phyloP scores from a whole-genome alignment of 1,140 invertebrate genomes.

The Asbolus verrucosus region DNA sequence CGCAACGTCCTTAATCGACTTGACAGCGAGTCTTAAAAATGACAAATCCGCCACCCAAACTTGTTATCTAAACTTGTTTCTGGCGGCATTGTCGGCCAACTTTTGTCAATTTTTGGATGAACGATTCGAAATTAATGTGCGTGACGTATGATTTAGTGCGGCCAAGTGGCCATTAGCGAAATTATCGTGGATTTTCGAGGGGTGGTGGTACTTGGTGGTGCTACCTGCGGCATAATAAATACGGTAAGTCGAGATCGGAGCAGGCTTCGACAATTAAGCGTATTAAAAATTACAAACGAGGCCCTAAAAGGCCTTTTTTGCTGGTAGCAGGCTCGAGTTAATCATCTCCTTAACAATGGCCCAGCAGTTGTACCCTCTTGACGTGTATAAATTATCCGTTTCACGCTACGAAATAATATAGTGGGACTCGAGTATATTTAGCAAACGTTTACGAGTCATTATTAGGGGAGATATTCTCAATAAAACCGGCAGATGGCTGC shows the following conservation, averaged over 20 bases:
- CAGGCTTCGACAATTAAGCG: slow-evolving; percentile 56
- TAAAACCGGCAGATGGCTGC: slow-evolving; percentile 57
- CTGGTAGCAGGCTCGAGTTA: slow-evolving; percentile 52
- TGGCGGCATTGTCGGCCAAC: slow-evolving; percentile 6
- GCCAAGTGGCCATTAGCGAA: background rate
- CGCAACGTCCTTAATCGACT: too few species aligned
- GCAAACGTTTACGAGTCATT: slow-evolving; percentile 59
- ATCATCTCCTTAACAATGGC: slow-evolving; percentile 55
- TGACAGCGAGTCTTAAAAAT: background rate
- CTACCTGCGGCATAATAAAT: too few species aligned
- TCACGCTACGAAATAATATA: slow-evolving; percentile 60
- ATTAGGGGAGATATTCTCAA: slow-evolving; percentile 58
- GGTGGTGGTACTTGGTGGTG: too few species aligned
- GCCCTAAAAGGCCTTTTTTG: slow-evolving; percentile 51
- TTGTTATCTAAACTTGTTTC: slow-evolving; percentile 20
- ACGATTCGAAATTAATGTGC: slow-evolving; percentile 32
- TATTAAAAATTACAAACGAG: slow-evolving; percentile 61
- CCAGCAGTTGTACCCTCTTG: slow-evolving; percentile 51
- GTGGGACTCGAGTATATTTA: slow-evolving; percentile 60
- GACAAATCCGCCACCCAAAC: background rate
- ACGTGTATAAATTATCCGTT: slow-evolving; percentile 60
- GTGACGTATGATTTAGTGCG: slow-evolving; percentile 26
- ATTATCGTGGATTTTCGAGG: too few species aligned
- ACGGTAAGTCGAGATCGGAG: slow-evolving; percentile 46
- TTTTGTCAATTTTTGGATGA: slow-evolving; percentile 36